Evolutionary conservation across 1,140 invertebrate genomes (phyloP).

Genomic region (Dinoponera quadriceps): DNA sequence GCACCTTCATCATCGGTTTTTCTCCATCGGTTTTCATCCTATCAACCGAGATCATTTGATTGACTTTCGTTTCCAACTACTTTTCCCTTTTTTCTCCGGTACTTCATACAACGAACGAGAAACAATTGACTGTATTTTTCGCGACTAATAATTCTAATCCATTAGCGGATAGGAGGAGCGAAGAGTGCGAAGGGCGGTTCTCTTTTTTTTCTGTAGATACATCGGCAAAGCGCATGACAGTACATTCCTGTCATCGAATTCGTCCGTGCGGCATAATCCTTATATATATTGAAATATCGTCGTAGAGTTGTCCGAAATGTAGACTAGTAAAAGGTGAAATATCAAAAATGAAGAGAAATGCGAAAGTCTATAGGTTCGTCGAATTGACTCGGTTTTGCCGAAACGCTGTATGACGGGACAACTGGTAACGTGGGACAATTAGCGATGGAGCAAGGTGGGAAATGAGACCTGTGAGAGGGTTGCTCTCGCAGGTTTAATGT

Average conservation of each 20-base stretch:
- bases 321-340: not conserved
- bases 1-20: not conserved
- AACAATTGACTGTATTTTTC: not conserved
- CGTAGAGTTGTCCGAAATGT: not conserved
- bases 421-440: not conserved
- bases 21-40: slow-evolving; percentile 7
- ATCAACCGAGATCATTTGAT: slow-evolving; percentile 20
- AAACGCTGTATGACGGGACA: slow-evolving; percentile 1
- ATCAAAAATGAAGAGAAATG: not conserved
- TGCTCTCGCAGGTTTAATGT: too few relatives aligned
- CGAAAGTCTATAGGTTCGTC: not conserved
- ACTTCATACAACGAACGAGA: slow-evolving; percentile 43
- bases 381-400: slow-evolving; percentile 11
- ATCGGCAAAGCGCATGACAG: not conserved
- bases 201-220: slow-evolving; percentile 1
- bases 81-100: slow-evolving; percentile 23
- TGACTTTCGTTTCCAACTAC: slow-evolving; percentile 30
- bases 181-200: not conserved
- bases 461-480: too few relatives aligned
- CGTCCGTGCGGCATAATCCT: slow-evolving; percentile 24
- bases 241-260: slow-evolving; percentile 20
- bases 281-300: slow-evolving; percentile 38
- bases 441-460: too few relatives aligned
- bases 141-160: not conserved
- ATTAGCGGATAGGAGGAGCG: not conserved